These are phyloP conservation scores for Syrphus vitripennis DNA, from an alignment of 2,888 invertebrate genomes.

Conservation along the genomic window DNA sequence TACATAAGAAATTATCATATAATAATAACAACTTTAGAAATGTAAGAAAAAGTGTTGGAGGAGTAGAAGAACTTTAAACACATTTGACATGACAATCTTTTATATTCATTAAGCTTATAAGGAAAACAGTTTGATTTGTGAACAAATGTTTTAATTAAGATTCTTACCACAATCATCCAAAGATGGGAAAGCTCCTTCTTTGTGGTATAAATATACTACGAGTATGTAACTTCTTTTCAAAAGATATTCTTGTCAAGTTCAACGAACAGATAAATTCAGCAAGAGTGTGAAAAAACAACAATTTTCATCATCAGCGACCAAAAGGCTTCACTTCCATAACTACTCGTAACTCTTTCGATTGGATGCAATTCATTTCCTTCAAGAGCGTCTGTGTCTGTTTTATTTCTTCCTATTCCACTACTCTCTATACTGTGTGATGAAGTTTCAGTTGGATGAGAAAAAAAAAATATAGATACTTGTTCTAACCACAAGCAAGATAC, in stretches of 20 bases:
- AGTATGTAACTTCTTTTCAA: too few species aligned
- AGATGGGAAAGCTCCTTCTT: background rate
- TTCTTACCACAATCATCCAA: too few species aligned
- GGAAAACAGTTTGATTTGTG: background rate
- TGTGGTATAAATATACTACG: background rate
- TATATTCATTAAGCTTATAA: background rate
- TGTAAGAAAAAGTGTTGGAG: constrained; percentile 46
- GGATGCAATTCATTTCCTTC: constrained; percentile 67
- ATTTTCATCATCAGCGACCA: constrained; percentile 9
- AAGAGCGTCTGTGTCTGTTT: constrained; percentile 25
- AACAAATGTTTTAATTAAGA: constrained; percentile 9
- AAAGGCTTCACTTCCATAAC: background rate
- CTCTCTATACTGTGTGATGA: background rate
- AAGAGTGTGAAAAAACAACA: constrained; percentile 34
- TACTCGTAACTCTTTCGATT: constrained; percentile 22
- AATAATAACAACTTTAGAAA: background rate
- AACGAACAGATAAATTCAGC: constrained; percentile 57
- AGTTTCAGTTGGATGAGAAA: background rate
- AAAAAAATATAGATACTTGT: constrained; percentile 23
- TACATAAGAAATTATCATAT: background rate
- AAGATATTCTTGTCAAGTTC: constrained; percentile 41
- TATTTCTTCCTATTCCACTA: constrained; percentile 19
- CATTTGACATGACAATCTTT: background rate
- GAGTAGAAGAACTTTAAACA: constrained; percentile 43
- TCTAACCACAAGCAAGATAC: constrained; percentile 50